A percentile compares a stretch with the other conserved stretches of the same genome.
phyloP scores from a whole-genome alignment of 1,140 invertebrate genomes.

The Mya arenaria region DNA sequence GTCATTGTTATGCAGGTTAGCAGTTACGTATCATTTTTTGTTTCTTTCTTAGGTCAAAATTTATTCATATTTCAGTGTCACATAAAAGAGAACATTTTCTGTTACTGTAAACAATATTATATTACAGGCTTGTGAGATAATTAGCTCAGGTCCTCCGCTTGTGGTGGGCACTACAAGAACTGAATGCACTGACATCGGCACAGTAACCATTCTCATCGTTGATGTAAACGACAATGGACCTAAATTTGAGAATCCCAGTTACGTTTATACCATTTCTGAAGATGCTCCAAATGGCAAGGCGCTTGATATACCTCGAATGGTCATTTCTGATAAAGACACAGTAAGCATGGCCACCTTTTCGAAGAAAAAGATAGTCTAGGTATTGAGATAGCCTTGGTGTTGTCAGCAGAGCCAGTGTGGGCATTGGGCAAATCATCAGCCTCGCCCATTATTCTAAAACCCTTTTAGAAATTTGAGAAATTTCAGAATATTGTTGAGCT shows the following conservation, averaged over 20 bases:
- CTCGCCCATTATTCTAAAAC: no score
- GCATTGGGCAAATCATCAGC: no score
- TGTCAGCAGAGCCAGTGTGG: no score
- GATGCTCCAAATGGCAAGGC: background rate
- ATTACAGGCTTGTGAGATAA: slow-evolving; percentile 44
- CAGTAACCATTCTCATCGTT: background rate
- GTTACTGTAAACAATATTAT: background rate
- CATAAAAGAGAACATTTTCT: background rate
- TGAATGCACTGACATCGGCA: background rate
- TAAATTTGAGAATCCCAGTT: background rate
- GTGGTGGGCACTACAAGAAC: background rate
- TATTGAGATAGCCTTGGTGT: no score
- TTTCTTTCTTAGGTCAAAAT: no score
- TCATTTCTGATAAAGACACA: slow-evolving; percentile 18
- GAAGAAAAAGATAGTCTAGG: no score
- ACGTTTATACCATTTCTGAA: slow-evolving; percentile 13
- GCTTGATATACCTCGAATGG: background rate
- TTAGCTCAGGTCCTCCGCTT: background rate
- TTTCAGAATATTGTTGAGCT: no score
- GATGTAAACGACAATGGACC: slow-evolving; percentile 45
- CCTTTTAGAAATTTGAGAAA: no score
- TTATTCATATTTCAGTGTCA: background rate
- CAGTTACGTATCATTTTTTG: no score
- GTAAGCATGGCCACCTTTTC: no score
- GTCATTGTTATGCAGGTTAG: no score